Conservation (phyloP, 2,113 vertebrate genomes). For the Polypterus senegalus region DNA sequence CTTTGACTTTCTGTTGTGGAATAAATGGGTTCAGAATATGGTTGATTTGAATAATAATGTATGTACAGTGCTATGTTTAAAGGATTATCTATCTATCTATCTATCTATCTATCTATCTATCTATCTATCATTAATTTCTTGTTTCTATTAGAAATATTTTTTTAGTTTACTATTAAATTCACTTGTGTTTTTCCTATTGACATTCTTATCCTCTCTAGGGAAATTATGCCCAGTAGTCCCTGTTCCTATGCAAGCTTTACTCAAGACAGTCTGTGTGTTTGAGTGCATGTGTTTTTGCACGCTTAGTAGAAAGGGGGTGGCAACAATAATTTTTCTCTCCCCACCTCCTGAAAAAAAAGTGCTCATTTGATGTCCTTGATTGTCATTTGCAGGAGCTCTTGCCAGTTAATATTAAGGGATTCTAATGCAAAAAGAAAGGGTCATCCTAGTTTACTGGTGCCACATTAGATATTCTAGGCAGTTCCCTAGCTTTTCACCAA, state of each 20-base stretch:
- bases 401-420: constrained; percentile 34
- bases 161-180: too few relatives aligned
- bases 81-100: too few relatives aligned
- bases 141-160: too few relatives aligned
- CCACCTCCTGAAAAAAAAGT: constrained; percentile 6
- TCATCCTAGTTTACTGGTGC: constrained; percentile 52
- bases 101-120: too few relatives aligned
- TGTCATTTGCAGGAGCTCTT: constrained; percentile 32
- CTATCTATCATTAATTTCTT: too few relatives aligned
- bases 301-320: constrained; percentile 19
- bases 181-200: constrained; percentile 14
- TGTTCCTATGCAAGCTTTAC: constrained; percentile 12
- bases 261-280: constrained; percentile 8
- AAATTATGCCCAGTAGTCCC: constrained; percentile 5
- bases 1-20: too few relatives aligned
- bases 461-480: constrained; percentile 38
- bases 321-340: background rate
- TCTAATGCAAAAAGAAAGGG: constrained; percentile 48
- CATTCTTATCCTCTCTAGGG: background rate
- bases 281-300: constrained; percentile 2
- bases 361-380: constrained; percentile 35
- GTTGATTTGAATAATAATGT: too few relatives aligned
- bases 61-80: too few relatives aligned
- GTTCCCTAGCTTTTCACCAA: constrained; percentile 56
- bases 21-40: too few relatives aligned